These are phyloP conservation scores for Lamellibrachia columna DNA, from an alignment of 2,888 invertebrate genomes.

Conservation along the genomic window DNA sequence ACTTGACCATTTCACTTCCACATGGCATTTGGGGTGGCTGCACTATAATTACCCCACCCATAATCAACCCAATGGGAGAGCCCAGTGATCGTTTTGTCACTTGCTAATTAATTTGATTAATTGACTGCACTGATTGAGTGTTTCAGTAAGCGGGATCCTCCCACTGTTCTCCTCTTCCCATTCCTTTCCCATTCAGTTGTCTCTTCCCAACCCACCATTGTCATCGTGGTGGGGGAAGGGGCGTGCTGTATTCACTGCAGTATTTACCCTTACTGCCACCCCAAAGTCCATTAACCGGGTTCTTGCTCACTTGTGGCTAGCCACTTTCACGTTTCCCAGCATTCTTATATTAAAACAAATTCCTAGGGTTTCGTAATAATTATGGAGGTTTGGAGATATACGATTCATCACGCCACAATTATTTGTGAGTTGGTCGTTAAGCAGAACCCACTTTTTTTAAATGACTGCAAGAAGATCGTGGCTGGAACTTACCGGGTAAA, in stretches of 20 bases:
- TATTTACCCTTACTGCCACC: neutral
- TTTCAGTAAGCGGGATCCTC: neutral
- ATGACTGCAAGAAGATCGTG: too few species aligned
- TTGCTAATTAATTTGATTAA: neutral
- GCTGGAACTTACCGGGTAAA: too few species aligned
- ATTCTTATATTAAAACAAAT: too few species aligned
- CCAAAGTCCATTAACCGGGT: neutral
- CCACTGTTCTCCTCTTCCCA: neutral
- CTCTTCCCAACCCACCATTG: neutral
- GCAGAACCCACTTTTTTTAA: too few species aligned
- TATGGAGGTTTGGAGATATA: too few species aligned
- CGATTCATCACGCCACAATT: too few species aligned
- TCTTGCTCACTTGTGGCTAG: neutral
- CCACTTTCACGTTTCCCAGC: neutral
- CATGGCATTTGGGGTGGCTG: neutral
- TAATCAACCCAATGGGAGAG: slow-evolving; percentile 11
- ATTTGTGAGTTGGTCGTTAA: too few species aligned
- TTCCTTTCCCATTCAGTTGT: neutral
- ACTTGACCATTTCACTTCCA: neutral
- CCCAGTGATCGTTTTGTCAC: neutral
- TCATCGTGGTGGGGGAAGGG: neutral
- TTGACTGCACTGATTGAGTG: neutral
- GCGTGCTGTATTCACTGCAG: neutral
- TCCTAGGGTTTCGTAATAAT: too few species aligned
- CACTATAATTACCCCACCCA: neutral